Conservation (phyloP, 2,888 invertebrate genomes). For the Parelbella ahira region DNA sequence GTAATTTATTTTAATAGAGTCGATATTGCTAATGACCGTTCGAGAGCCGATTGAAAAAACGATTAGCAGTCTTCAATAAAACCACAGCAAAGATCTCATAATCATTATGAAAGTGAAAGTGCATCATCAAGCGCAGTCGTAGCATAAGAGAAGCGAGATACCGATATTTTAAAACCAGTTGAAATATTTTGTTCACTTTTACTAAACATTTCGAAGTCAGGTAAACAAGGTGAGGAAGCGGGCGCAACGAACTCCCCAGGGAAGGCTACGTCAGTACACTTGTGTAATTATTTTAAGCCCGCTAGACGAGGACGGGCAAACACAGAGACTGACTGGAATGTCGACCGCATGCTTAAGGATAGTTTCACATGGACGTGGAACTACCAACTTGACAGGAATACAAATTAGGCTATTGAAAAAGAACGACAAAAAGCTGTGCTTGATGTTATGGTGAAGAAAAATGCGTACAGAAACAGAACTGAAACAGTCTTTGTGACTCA, state of each 20-base stretch:
- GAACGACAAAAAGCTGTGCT: conserved; percentile 3
- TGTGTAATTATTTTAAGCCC: conserved; percentile 77
- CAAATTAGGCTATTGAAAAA: conserved; percentile 10
- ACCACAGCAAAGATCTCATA: conserved; percentile 1
- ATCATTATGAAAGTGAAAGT: conserved; percentile 58
- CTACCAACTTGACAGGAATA: conserved; percentile 8
- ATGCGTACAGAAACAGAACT: too few species aligned
- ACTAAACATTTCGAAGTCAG: conserved; percentile 42
- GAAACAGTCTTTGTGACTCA: too few species aligned
- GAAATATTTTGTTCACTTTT: conserved; percentile 46
- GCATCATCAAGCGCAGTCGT: conserved; percentile 37
- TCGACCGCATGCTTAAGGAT: conserved; percentile 48
- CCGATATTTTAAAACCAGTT: conserved; percentile 51
- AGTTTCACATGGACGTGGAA: conserved; percentile 27
- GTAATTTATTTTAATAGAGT: background rate
- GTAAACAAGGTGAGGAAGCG: conserved; percentile 41
- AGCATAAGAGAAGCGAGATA: conserved; percentile 34
- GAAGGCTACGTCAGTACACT: conserved; percentile 54
- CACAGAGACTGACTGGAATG: conserved; percentile 57
- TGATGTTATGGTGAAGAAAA: conserved; percentile 7
- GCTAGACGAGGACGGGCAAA: conserved; percentile 63
- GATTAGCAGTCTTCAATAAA: conserved; percentile 4
- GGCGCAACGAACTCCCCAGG: conserved; percentile 55
- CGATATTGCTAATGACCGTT: conserved; percentile 6
- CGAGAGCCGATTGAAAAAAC: conserved; percentile 15